Evolutionary conservation across 2,888 invertebrate genomes (phyloP).

Genomic region (Epicampocera succincta): DNA sequence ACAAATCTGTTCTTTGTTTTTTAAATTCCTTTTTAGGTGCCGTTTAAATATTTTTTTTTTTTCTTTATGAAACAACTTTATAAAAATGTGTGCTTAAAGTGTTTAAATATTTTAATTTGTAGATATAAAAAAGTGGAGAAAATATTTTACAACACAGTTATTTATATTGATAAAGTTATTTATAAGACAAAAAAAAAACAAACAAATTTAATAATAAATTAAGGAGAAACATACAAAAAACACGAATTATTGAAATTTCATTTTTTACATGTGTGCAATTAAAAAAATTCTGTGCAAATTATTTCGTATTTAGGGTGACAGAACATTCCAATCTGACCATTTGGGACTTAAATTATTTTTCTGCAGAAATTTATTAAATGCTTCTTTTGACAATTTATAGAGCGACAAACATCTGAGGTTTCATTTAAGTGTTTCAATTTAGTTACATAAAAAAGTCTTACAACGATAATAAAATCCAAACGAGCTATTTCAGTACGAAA

Average conservation of each 20-base stretch:
- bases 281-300: conserved; percentile 65
- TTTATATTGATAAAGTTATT: conserved; percentile 35
- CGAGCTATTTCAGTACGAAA: too few species aligned
- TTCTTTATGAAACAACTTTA: conserved; percentile 58
- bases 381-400: too few species aligned
- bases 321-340: conserved; percentile 8
- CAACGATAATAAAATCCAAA: too few species aligned
- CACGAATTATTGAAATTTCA: conserved; percentile 51
- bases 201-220: conserved; percentile 29
- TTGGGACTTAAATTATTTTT: not conserved
- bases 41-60: conserved; percentile 27
- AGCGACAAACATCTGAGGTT: too few species aligned
- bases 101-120: conserved; percentile 43
- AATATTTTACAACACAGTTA: conserved; percentile 63
- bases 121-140: conserved; percentile 39
- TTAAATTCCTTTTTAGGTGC: conserved; percentile 55
- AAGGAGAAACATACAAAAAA: conserved; percentile 47
- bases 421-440: too few species aligned
- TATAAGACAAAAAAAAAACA: conserved; percentile 1
- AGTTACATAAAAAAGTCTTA: too few species aligned
- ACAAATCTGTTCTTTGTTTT: conserved; percentile 40
- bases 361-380: not conserved
- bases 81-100: conserved; percentile 66
- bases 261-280: conserved; percentile 61
- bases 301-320: conserved; percentile 45